phyloP scores from a whole-genome alignment of 2,113 vertebrate genomes.

The Empidonax alnorum region DNA sequence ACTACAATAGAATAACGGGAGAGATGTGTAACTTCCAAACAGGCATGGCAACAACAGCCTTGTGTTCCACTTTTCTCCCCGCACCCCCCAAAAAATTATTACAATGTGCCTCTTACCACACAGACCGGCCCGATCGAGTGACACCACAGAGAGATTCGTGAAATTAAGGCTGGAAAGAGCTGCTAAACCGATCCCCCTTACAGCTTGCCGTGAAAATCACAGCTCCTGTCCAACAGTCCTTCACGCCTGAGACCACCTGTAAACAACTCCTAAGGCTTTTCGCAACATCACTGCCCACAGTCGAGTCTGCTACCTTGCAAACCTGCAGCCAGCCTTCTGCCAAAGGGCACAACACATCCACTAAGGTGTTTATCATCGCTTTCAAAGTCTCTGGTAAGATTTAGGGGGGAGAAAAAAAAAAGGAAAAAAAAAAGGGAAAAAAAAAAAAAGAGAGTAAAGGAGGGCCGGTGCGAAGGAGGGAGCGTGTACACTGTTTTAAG shows the following conservation, averaged over 20 bases:
- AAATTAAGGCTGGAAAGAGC: conserved; percentile 14
- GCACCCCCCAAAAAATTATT: background rate
- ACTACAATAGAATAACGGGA: conserved; percentile 40
- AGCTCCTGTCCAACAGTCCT: background rate
- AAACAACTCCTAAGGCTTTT: conserved; percentile 75
- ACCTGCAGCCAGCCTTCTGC: conserved; percentile 64
- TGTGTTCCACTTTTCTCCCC: background rate
- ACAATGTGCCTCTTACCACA: background rate
- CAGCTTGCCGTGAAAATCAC: background rate
- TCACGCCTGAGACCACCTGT: background rate
- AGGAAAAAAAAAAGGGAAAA: background rate
- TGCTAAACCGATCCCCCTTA: background rate
- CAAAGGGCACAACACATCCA: conserved; percentile 57
- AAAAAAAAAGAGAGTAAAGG: background rate
- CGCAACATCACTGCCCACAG: conserved; percentile 74
- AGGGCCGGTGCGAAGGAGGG: background rate
- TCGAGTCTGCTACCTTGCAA: conserved; percentile 67
- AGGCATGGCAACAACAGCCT: background rate
- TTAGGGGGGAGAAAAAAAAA: background rate
- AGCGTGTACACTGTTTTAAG: conserved; percentile 77
- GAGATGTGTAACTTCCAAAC: conserved; percentile 35
- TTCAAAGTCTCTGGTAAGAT: conserved; percentile 63
- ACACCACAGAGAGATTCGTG: background rate
- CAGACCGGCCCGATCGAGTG: background rate
- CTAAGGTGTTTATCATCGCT: conserved; percentile 63